These are phyloP conservation scores for Cotesia glomerata DNA, from an alignment of 1,140 invertebrate genomes.

Conservation along the genomic window DNA sequence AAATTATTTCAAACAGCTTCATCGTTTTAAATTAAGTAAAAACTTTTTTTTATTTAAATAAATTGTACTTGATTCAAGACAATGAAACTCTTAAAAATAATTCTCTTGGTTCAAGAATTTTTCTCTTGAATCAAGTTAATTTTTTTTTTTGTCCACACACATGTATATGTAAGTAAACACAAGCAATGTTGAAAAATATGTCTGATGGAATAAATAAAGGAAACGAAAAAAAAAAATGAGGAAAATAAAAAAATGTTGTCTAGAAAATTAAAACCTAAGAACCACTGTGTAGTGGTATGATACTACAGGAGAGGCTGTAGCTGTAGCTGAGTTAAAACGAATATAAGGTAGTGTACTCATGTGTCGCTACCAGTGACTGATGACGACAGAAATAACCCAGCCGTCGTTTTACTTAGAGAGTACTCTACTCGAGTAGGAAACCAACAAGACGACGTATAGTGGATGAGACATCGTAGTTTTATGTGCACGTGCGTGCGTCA, in stretches of 20 bases:
- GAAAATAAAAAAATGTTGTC: conserved; percentile 15
- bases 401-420: conserved; percentile 1
- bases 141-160: not conserved
- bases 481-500: conserved; percentile 34
- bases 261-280: conserved; percentile 6
- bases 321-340: not conserved
- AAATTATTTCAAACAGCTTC: no score
- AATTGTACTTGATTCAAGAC: no score
- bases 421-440: not conserved
- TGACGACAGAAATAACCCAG: conserved; percentile 36
- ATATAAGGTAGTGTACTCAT: conserved; percentile 18
- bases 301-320: not conserved
- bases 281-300: not conserved
- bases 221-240: not conserved
- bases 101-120: no score
- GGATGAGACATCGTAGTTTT: conserved; percentile 18
- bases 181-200: not conserved
- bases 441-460: conserved; percentile 11
- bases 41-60: no score
- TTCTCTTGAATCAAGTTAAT: no score
- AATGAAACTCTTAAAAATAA: no score
- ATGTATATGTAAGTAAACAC: no score
- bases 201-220: not conserved
- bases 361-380: conserved; percentile 32
- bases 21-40: no score